Percentiles rank a stretch among this genome's conserved stretches.
Conservation (phyloP, 2,888 invertebrate genomes). For the Drosophila basisetae region DNA sequence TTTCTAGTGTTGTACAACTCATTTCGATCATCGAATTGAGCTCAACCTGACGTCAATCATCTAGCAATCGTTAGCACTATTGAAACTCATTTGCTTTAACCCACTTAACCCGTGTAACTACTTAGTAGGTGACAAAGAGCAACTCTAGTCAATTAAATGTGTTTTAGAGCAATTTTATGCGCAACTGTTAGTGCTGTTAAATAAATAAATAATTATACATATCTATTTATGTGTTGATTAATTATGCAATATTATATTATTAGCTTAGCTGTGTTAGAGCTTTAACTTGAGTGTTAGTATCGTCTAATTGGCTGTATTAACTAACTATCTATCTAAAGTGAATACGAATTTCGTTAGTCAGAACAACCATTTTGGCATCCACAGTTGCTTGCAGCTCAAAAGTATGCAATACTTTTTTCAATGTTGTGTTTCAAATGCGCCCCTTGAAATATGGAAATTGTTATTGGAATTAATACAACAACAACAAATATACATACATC, state of each 20-base stretch:
- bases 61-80: slow-evolving; percentile 20
- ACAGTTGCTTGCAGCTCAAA: slow-evolving; percentile 49
- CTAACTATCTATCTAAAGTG: slow-evolving; percentile 8
- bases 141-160: slow-evolving; percentile 77
- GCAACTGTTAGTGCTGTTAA: slow-evolving; percentile 74
- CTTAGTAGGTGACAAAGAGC: slow-evolving; percentile 60
- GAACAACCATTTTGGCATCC: slow-evolving; percentile 1
- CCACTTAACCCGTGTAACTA: slow-evolving; percentile 30
- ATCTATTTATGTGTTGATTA: slow-evolving; percentile 16
- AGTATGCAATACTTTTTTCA: slow-evolving; percentile 68
- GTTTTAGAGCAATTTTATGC: slow-evolving; percentile 80
- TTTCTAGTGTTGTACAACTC: slow-evolving; percentile 28
- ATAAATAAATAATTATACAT: slow-evolving; percentile 48
- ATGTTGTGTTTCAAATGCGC: slow-evolving; percentile 50
- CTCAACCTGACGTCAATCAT: slow-evolving; percentile 63
- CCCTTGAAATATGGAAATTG: slow-evolving; percentile 17
- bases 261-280: slow-evolving; percentile 53
- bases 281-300: slow-evolving; percentile 23
- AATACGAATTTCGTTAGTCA: slow-evolving; percentile 16
- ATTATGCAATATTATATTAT: slow-evolving; percentile 28
- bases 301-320: slow-evolving; percentile 16
- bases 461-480: slow-evolving; percentile 34
- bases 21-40: slow-evolving; percentile 31
- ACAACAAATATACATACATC: not conserved
- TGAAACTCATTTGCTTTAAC: slow-evolving; percentile 50